Evolutionary conservation across 2,888 invertebrate genomes (phyloP).

Genomic region (Synanthedon myopaeformis): DNA sequence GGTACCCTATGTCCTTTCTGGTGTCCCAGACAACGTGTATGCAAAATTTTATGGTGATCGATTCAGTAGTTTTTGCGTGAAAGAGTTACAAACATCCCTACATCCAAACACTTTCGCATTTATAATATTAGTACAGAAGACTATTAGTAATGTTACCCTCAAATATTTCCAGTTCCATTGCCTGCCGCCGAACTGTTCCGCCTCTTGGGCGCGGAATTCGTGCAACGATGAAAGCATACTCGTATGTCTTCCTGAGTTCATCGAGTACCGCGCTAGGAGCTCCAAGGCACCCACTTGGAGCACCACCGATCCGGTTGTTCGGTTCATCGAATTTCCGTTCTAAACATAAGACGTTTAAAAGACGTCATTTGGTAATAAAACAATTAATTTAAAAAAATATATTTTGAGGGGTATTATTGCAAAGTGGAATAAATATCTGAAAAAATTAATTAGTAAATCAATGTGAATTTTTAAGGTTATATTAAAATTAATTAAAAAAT

Average conservation of each 20-base stretch:
- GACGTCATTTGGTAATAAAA: neutral
- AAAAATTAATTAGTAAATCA: too few species aligned
- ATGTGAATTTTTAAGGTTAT: too few species aligned
- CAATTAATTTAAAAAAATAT: neutral
- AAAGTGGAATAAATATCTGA: too few species aligned
- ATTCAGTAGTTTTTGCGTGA: too few species aligned
- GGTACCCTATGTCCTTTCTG: too few species aligned
- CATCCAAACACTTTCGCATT: too few species aligned
- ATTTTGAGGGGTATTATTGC: too few species aligned
- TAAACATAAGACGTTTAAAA: conserved; percentile 9
- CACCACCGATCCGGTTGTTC: conserved; percentile 56
- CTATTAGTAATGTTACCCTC: conserved; percentile 59
- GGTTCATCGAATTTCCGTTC: conserved; percentile 34
- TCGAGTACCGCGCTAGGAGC: conserved; percentile 55
- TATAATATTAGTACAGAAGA: too few species aligned
- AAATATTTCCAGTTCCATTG: conserved; percentile 77
- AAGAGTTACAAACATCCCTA: too few species aligned
- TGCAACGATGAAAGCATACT: conserved; percentile 68
- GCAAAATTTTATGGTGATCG: too few species aligned
- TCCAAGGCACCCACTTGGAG: conserved; percentile 59
- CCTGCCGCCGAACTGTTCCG: conserved; percentile 64
- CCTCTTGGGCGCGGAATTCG: conserved; percentile 63
- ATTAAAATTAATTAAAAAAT: too few species aligned
- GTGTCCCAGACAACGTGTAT: too few species aligned
- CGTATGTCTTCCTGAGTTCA: conserved; percentile 53